Evolutionary conservation across 2,888 invertebrate species (phyloP).

Genomic region (Hoplodrina ambigua): DNA sequence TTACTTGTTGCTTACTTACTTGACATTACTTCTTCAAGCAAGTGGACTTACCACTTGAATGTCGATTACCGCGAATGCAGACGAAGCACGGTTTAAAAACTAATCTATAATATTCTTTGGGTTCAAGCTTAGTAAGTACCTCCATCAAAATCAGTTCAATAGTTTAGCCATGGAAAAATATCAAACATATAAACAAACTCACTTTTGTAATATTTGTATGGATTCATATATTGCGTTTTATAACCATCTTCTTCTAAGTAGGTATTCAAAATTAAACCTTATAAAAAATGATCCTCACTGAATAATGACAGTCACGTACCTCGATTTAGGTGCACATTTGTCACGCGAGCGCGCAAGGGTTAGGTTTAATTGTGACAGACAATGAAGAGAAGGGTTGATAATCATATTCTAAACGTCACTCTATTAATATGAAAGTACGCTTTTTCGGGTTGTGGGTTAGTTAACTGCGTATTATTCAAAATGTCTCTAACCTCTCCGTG

Average conservation of each 20-base stretch:
- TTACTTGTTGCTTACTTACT: too few species aligned
- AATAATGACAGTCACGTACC: slow-evolving; percentile 67
- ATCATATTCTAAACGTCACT: slow-evolving; percentile 76
- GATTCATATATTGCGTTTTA: background rate
- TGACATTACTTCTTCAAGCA: too few species aligned
- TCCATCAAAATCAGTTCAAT: too few species aligned
- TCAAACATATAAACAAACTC: too few species aligned
- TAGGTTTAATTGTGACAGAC: slow-evolving; percentile 78
- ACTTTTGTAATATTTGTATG: too few species aligned
- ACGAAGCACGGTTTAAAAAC: too few species aligned
- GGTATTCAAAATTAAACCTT: background rate
- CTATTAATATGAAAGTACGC: slow-evolving; percentile 55
- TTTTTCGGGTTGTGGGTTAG: slow-evolving; percentile 35
- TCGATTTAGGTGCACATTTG: slow-evolving; percentile 63
- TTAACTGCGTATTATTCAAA: background rate
- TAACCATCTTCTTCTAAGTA: background rate
- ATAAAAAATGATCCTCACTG: slow-evolving; percentile 18
- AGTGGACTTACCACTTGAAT: too few species aligned
- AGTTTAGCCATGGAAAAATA: too few species aligned
- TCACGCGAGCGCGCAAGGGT: slow-evolving; percentile 70
- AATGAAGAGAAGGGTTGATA: slow-evolving; percentile 77
- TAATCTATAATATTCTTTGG: too few species aligned
- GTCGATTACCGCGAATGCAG: too few species aligned
- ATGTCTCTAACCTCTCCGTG: too few species aligned
- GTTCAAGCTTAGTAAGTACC: too few species aligned